These are phyloP conservation scores for Dendroctonus valens DNA, from an alignment of 1,140 invertebrate species.

Conservation along the genomic window DNA sequence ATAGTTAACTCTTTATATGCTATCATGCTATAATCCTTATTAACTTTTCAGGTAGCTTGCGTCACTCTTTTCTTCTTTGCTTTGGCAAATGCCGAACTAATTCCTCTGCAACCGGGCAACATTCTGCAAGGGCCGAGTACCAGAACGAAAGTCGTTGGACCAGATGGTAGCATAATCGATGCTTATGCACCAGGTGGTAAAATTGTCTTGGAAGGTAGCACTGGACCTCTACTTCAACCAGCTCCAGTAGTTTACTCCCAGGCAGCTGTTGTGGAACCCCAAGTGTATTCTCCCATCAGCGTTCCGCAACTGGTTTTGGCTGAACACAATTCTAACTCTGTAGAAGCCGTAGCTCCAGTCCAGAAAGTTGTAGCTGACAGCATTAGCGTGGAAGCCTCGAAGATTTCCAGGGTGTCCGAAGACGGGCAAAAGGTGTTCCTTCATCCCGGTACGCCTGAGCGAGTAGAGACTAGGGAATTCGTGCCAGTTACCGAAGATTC, in stretches of 20 bases:
- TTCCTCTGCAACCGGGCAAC: constrained; percentile 21
- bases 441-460: constrained; percentile 2
- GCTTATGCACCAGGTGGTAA: constrained; percentile 35
- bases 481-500: constrained; percentile 12
- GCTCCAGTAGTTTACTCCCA: constrained; percentile 26
- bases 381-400: neutral
- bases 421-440: constrained; percentile 3
- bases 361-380: neutral
- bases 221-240: constrained; percentile 13
- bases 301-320: neutral
- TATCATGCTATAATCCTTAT: too few relatives aligned
- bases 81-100: constrained; percentile 33
- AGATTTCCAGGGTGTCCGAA: neutral
- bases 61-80: constrained; percentile 25
- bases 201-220: constrained; percentile 33
- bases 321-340: neutral
- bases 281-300: neutral
- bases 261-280: neutral
- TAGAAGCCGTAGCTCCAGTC: neutral
- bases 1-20: too few relatives aligned
- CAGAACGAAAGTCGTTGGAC: constrained; percentile 37
- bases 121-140: constrained; percentile 39
- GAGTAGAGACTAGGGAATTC: constrained; percentile 15
- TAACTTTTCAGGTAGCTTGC: neutral
- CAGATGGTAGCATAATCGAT: constrained; percentile 39